Base-by-base conservation (phyloP, 2,888 invertebrate species). In the Unio pictorum region DNA sequence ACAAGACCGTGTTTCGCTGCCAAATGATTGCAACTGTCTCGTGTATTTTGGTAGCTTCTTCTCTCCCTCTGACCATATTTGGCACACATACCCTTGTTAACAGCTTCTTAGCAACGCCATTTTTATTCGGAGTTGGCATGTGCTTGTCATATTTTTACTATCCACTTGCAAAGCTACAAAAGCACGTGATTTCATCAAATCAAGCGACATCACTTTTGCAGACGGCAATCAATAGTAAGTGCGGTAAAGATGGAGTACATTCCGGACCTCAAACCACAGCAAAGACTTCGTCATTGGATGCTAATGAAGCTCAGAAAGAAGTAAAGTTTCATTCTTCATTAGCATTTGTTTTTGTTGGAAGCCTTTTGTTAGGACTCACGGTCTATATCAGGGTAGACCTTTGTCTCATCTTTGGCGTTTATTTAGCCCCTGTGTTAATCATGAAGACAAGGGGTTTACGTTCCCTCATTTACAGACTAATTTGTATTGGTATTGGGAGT, bases 21-120 rank as follows among this genome's bases (percentile, higher is more conserved):
- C 80, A 72, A 57, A 82, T 84, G 66, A 61, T 69, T 7, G 84
- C 79, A 20, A 73, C 69, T 11, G n/a, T 86, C 56, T 73, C 85
- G 4, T 72, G 82, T 71, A 73, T 85, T 45, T 74, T 86, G 61
- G 75, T 76, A 20, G 76, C 80, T 5, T 76, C 73, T 17, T 85
- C 84, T 17, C 69, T 75, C 0, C 78, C 78, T 20, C 69, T 86
- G 64, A 79, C 81, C 55, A 80, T 84, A 8, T 73, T 86, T 23
- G 86, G 84, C 45, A 87, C 87, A 1, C 87, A 87, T 66, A 83
- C 85, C 4, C 72, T 86, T n/a, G 71, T 83, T 45, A 85, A 86
- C 73, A 85, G 83, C 55, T 83, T 86, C 61, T 66, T 85, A 20
- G 45, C 45, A 15, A 71, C 84, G 0, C 83, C 86, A 0, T 72